These are phyloP conservation scores for Strix occidentalis DNA, from an alignment of 2,797 vertebrate genomes.

Conservation along the genomic window DNA sequence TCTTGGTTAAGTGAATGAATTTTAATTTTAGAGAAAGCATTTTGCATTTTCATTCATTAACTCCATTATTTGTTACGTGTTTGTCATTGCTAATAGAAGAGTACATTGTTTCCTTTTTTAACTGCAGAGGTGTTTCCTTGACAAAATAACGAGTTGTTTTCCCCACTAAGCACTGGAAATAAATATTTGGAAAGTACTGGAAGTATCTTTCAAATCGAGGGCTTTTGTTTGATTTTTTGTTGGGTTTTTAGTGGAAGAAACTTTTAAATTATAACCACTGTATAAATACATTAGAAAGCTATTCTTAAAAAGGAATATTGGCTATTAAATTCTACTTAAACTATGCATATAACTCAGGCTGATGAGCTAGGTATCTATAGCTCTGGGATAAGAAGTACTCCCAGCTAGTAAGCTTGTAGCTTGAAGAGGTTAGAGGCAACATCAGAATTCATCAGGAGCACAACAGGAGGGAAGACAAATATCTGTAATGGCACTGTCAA, in stretches of 20 bases:
- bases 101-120: background rate
- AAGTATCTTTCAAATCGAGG: background rate
- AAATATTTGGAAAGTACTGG: background rate
- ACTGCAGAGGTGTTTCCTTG: background rate
- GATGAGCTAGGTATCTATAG: background rate
- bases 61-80: background rate
- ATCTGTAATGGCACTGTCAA: background rate
- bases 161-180: background rate
- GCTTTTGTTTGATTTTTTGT: fast-evolving
- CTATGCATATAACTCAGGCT: background rate
- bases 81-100: background rate
- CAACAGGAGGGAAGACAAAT: background rate
- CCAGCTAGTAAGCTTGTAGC: background rate
- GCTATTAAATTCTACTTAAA: background rate
- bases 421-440: background rate
- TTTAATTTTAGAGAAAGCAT: background rate
- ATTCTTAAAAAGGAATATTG: background rate
- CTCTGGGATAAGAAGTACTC: background rate
- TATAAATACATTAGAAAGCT: background rate
- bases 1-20: background rate
- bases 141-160: background rate
- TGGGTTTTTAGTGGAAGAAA: background rate
- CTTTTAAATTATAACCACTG: background rate
- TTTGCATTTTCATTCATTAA: background rate
- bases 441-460: slow-evolving; percentile 22